phyloP scores from a whole-genome alignment of 2,888 invertebrate species.

The Mactromeris polynyma region DNA sequence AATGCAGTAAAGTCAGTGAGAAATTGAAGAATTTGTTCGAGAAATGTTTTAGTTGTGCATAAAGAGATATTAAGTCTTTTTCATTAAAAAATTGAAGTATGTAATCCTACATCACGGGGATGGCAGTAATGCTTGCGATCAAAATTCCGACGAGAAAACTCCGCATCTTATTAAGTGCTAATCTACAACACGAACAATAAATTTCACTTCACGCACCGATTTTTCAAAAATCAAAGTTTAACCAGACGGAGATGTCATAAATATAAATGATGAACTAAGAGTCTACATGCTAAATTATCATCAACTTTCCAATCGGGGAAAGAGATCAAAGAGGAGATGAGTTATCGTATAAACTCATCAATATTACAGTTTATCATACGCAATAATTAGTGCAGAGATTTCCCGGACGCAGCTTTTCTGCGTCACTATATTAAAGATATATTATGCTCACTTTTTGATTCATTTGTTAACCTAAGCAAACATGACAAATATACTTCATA shows the following conservation, averaged over 20 bases:
- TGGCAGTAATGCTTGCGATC: not conserved
- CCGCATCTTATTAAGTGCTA: not conserved
- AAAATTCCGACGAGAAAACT: not conserved
- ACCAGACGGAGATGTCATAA: not conserved
- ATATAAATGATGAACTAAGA: not conserved
- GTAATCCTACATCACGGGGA: not conserved
- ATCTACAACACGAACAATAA: not conserved
- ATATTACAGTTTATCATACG: not conserved
- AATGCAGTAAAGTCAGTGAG: not conserved
- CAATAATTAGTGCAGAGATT: not conserved
- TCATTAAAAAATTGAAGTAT: not conserved
- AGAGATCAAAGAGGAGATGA: not conserved
- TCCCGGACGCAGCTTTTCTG: too few relatives aligned
- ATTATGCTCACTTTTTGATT: too few relatives aligned
- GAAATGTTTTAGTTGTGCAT: not conserved
- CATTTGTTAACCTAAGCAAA: too few relatives aligned
- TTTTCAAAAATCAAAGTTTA: constrained; percentile 2
- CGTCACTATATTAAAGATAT: too few relatives aligned
- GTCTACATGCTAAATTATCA: not conserved
- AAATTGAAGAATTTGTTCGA: not conserved
- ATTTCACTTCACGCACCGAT: not conserved
- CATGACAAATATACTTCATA: too few relatives aligned
- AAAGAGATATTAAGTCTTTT: constrained; percentile 11
- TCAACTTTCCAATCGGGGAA: not conserved
- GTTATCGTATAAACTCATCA: not conserved